Evolutionary conservation across 2,888 invertebrate genomes (phyloP), one percentile per base, ranked within the genome.

Genomic region (Geotrupes spiniger): DNA sequence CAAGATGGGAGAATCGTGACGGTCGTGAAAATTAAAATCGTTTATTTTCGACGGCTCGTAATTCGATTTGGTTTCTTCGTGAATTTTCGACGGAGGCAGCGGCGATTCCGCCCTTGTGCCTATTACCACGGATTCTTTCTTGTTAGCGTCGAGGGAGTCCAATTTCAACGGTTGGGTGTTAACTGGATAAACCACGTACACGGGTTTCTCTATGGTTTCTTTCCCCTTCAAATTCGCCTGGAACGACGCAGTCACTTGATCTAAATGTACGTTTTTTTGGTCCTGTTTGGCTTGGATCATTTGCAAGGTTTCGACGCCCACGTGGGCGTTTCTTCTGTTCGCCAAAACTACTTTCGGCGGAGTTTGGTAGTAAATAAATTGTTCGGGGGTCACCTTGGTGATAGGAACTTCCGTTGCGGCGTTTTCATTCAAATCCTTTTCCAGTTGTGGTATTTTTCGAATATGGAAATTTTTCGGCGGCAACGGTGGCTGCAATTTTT

Each of bases 301-400:
- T 70, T 85, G 85, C 25, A 85, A 64, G 0, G 85, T 84, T 8
- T 84, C 79, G 0, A 85, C 79, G 50, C 75, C 74, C 0, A 78
- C 77, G 16, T 79, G 76, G 1, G 70, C 59, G 5, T 65, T 70
- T 54, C 74, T 65, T 42, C 75, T 68, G 42, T 75, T 77, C 0
- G 74, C 67, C 21, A 77, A 60, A 1, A 76, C 70, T 10, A 74
- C 68, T 9, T 77, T 75, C 2, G 78, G 78, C 0, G 71, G 70
- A 2, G 66, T 65, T 50, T 68, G 65, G 44, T 64, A 65, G 33
- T 69, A 63, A 4, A 60, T 61, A 28, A 65, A 65, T 46, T 69
- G 69, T 28, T 69, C 62, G 5, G 56, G 54, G 0, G 49, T 16
- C 49, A 52, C 11, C 45, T 51, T n/a, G 49, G 54, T 31, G 47